Percentiles rank a stretch among this genome's conserved stretches.
Conservation (phyloP, 2,797 vertebrate species). For the Urosaurus nigricauda region DNA sequence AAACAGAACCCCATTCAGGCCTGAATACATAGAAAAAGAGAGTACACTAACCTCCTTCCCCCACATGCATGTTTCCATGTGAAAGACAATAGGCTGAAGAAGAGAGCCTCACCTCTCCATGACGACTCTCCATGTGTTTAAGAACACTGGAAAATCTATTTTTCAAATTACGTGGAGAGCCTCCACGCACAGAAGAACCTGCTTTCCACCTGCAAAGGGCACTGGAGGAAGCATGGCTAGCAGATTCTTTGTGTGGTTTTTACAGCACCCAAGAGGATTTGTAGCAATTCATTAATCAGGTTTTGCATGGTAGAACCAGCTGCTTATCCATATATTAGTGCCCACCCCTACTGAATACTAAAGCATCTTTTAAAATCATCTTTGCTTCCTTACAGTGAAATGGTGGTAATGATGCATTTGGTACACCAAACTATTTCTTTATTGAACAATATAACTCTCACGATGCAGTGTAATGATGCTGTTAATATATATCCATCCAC, state of each 20-base stretch:
- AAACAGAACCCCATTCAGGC: neutral
- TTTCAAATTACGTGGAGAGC: neutral
- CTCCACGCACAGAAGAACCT: neutral
- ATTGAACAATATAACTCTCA: conserved; percentile 5
- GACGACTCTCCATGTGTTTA: neutral
- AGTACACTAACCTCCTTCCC: neutral
- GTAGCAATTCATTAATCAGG: neutral
- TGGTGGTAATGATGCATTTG: neutral
- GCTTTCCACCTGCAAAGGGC: neutral
- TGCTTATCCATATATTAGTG: neutral
- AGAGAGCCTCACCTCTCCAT: neutral
- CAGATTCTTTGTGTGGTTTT: neutral
- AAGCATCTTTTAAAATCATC: neutral
- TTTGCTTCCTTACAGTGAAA: neutral
- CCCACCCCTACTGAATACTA: neutral
- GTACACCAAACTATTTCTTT: conserved; percentile 7
- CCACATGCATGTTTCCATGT: neutral
- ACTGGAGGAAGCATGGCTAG: neutral
- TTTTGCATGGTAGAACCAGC: neutral
- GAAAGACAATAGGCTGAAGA: neutral
- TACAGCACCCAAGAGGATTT: neutral
- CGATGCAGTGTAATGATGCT: neutral
- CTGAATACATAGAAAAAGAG: neutral
- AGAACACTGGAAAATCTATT: neutral
- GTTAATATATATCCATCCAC: neutral